Percentiles rank a stretch among this genome's conserved stretches.
Conservation (phyloP, 2,888 invertebrate genomes). For the Drosophila nr. medialis region DNA sequence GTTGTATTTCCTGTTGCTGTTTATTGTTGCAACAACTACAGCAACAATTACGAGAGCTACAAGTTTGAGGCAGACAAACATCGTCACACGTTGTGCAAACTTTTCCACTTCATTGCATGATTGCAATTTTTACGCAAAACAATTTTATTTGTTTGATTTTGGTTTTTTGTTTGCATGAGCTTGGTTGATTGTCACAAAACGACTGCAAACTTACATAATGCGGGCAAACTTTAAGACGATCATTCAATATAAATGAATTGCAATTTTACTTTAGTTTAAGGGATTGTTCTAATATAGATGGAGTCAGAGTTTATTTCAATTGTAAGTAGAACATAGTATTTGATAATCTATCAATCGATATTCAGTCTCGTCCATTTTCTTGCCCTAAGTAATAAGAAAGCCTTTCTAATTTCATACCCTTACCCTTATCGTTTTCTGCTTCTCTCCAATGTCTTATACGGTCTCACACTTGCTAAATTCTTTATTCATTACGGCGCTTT, state of each 20-base stretch:
- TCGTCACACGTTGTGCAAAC: conserved; percentile 74
- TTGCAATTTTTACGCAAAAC: conserved; percentile 78
- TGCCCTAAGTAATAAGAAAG: background rate
- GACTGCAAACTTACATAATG: conserved; percentile 9
- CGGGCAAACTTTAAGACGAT: conserved; percentile 11
- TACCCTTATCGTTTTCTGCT: background rate
- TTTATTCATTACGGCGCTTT: conserved; percentile 63
- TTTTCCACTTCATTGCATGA: conserved; percentile 78
- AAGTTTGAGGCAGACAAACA: conserved; percentile 64
- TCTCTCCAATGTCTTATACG: conserved; percentile 4
- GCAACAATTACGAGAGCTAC: conserved; percentile 39
- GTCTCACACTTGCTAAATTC: conserved; percentile 30
- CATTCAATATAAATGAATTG: conserved; percentile 9
- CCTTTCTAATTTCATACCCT: background rate
- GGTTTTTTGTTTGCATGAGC: conserved; percentile 34
- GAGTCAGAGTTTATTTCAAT: background rate
- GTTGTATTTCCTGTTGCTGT: conserved; percentile 53
- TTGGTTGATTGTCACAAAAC: conserved; percentile 46
- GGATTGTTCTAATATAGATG: background rate
- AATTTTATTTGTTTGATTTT: conserved; percentile 74
- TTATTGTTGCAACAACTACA: conserved; percentile 50
- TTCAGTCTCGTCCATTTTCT: background rate
- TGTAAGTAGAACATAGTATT: background rate
- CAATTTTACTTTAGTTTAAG: background rate
- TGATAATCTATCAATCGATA: background rate